Evolutionary conservation across 2,888 invertebrate genomes (phyloP).

Genomic region (Chrysotoxum bicinctum): DNA sequence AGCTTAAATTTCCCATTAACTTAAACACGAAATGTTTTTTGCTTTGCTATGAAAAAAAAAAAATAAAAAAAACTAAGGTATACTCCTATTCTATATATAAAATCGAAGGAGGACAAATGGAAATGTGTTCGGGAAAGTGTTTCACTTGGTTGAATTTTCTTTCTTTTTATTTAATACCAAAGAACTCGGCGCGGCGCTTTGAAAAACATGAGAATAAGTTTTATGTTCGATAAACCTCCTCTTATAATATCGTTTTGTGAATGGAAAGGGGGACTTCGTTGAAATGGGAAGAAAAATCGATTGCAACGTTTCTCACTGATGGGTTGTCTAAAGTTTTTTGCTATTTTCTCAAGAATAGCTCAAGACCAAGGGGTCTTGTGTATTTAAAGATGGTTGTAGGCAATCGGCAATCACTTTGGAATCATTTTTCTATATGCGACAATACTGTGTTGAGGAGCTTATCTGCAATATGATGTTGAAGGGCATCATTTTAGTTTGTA

Average conservation of each 20-base stretch:
- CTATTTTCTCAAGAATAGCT: slow-evolving; percentile 32
- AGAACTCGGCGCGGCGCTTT: slow-evolving; percentile 55
- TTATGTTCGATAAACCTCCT: slow-evolving; percentile 54
- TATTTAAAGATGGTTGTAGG: slow-evolving; percentile 33
- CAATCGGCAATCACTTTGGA: slow-evolving; percentile 35
- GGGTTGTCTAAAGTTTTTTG: slow-evolving; percentile 30
- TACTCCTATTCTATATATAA: neutral
- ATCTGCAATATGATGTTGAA: slow-evolving; percentile 19
- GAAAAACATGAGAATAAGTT: slow-evolving; percentile 45
- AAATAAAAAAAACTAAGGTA: neutral
- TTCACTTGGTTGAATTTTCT: slow-evolving; percentile 26
- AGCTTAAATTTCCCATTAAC: slow-evolving; percentile 62
- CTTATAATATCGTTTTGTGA: slow-evolving; percentile 17
- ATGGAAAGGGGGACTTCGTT: neutral
- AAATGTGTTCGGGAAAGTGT: slow-evolving; percentile 51
- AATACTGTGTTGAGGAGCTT: neutral
- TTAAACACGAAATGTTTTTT: slow-evolving; percentile 41
- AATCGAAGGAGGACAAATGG: slow-evolving; percentile 42
- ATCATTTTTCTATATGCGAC: slow-evolving; percentile 23
- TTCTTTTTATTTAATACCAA: slow-evolving; percentile 16
- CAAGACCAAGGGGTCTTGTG: slow-evolving; percentile 10
- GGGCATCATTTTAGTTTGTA: slow-evolving; percentile 5
- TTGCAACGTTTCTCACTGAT: slow-evolving; percentile 25
- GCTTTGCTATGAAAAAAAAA: neutral
- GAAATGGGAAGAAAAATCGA: slow-evolving; percentile 41